Evolutionary conservation across 2,797 vertebrate species (phyloP).

Genomic region (Natrix natrix): DNA sequence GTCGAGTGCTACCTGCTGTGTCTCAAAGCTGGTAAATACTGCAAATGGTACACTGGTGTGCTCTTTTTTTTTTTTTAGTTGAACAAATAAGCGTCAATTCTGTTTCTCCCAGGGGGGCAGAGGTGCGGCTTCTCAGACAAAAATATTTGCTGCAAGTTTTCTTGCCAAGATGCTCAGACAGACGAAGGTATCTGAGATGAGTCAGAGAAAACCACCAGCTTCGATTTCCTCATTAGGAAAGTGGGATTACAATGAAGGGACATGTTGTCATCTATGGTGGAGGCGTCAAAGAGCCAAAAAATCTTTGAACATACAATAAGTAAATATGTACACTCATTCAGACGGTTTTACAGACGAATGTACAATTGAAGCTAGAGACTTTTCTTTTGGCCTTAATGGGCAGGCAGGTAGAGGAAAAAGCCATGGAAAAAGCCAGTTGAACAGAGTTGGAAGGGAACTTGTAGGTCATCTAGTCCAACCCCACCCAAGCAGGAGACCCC

Average conservation of each 20-base stretch:
- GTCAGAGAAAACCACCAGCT: not conserved
- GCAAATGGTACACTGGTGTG: not conserved
- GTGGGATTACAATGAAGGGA: not conserved
- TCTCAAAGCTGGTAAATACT: not conserved
- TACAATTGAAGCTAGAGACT: not conserved
- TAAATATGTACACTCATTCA: not conserved
- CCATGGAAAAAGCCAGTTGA: no score
- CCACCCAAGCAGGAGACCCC: no score
- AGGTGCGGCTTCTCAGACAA: not conserved
- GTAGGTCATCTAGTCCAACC: no score
- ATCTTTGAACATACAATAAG: not conserved
- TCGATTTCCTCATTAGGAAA: not conserved
- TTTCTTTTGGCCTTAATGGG: not conserved
- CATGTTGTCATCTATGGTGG: not conserved
- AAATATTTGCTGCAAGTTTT: not conserved
- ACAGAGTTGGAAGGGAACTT: no score
- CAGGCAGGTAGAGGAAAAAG: no score
- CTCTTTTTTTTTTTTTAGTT: not conserved
- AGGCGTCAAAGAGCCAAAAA: not conserved
- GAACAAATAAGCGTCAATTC: not conserved
- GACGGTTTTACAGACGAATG: not conserved
- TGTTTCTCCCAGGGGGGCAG: not conserved
- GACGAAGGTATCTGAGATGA: not conserved
- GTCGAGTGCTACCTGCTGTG: not conserved
- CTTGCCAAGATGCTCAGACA: not conserved